phyloP scores from a whole-genome alignment of 2,797 vertebrate species.

The Pseudochirops corinnae region DNA sequence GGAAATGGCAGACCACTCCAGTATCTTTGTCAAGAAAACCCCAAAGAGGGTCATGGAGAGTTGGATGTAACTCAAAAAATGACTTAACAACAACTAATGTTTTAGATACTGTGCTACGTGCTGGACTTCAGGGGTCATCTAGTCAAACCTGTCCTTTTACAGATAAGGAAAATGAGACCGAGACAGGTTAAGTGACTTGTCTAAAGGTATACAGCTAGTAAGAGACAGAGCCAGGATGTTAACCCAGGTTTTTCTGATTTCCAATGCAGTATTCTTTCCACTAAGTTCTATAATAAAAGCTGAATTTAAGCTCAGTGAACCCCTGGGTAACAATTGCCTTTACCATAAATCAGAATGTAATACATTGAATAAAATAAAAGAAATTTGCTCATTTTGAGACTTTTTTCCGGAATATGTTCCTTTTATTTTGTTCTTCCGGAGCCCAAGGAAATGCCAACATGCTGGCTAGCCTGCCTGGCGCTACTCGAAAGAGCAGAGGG shows the following conservation, averaged over 20 bases:
- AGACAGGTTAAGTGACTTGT: background rate
- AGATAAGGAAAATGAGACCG: background rate
- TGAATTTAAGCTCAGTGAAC: background rate
- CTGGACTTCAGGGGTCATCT: background rate
- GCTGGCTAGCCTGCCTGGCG: background rate
- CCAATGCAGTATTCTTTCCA: background rate
- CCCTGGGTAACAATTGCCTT: background rate
- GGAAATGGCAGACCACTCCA: background rate
- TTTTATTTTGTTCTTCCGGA: constrained; percentile 43
- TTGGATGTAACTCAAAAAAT: background rate
- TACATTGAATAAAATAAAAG: background rate
- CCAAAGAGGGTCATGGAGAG: background rate
- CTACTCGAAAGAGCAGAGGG: background rate
- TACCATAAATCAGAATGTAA: background rate
- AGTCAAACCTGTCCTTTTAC: background rate
- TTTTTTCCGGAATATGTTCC: background rate
- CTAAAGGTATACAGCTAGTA: background rate
- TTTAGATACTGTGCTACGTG: background rate
- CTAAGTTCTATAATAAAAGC: background rate
- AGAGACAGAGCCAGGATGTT: background rate
- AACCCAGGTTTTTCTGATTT: background rate
- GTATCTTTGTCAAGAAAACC: background rate
- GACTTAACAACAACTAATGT: background rate
- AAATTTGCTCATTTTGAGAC: constrained; percentile 12
- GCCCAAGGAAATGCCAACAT: background rate